phyloP scores from a whole-genome alignment of 2,888 invertebrate species.

The Zelleria hepariella region DNA sequence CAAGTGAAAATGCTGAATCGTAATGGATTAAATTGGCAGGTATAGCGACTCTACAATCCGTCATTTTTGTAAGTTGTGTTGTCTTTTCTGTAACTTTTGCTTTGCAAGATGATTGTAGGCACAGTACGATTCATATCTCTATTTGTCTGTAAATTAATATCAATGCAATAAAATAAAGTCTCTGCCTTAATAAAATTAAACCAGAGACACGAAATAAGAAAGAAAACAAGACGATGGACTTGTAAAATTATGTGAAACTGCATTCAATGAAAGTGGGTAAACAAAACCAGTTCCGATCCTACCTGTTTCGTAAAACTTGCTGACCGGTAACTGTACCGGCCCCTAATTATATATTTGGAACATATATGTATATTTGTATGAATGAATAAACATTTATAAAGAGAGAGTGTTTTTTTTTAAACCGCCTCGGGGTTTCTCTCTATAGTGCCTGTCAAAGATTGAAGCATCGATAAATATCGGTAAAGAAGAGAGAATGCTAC shows the following conservation, averaged over 20 bases:
- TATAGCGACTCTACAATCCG: too few species aligned
- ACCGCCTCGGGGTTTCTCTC: constrained; percentile 13
- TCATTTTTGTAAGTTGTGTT: too few species aligned
- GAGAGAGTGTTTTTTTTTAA: constrained; percentile 27
- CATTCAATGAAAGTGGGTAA: constrained; percentile 7
- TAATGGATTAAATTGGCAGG: too few species aligned
- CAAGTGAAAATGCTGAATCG: too few species aligned
- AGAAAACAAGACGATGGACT: background rate
- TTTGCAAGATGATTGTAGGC: too few species aligned
- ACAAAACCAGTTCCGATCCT: background rate
- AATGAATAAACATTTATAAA: constrained; percentile 30
- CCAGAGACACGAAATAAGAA: background rate
- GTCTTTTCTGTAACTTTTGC: too few species aligned
- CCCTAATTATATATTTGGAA: constrained; percentile 43
- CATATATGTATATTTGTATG: constrained; percentile 18
- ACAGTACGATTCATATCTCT: too few species aligned
- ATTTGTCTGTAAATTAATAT: background rate
- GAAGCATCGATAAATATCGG: constrained; percentile 19
- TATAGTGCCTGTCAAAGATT: constrained; percentile 15
- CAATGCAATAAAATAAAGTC: background rate
- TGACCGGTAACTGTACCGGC: background rate
- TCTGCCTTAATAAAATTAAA: too few species aligned
- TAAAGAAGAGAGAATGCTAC: constrained; percentile 8
- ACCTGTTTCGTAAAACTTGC: background rate
- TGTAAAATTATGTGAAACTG: constrained; percentile 10